These are phyloP conservation scores for Gavia stellata DNA, from an alignment of 2,113 vertebrate genomes.

Conservation along the genomic window DNA sequence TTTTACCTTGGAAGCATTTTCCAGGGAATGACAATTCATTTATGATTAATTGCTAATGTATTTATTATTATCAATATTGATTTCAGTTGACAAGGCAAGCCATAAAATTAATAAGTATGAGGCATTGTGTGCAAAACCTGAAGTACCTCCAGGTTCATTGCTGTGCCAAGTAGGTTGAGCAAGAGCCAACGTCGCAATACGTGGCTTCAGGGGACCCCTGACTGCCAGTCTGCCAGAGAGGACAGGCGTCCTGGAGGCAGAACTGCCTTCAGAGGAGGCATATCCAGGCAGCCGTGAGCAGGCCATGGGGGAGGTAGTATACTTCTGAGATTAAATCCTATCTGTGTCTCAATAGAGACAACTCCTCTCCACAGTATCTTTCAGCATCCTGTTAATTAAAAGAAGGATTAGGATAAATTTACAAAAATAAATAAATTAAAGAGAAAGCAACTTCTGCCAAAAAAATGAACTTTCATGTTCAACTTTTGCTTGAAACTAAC, in stretches of 20 bases:
- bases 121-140: neutral
- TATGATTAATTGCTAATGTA: neutral
- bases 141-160: neutral
- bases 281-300: neutral
- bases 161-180: neutral
- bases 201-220: neutral
- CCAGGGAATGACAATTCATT: neutral
- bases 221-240: neutral
- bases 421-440: conserved; percentile 36
- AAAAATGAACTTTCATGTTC: conserved; percentile 41
- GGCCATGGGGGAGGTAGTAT: neutral
- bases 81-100: neutral
- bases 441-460: conserved; percentile 48
- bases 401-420: neutral
- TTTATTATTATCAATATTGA: conserved; percentile 30
- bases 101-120: neutral
- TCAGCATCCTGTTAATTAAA: conserved; percentile 46
- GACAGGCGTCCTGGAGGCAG: neutral
- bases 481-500: conserved; percentile 1
- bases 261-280: neutral
- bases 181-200: neutral
- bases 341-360: neutral
- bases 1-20: neutral
- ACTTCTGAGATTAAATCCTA: conserved; percentile 24
- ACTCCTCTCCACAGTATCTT: neutral